phyloP scores from a whole-genome alignment of 2,113 vertebrate genomes.

The Gasterosteus aculeatus region DNA sequence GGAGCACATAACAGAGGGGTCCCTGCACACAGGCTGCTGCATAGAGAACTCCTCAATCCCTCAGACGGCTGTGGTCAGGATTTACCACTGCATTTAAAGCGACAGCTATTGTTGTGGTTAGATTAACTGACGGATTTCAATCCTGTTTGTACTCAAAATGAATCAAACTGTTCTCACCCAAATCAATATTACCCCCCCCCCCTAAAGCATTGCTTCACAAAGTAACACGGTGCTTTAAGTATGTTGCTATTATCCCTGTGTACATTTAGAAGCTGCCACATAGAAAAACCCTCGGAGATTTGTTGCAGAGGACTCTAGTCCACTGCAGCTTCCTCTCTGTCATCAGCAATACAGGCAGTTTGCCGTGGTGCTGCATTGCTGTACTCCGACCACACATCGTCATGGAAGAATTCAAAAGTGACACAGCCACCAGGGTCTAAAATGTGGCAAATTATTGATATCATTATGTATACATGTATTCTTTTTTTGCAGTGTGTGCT shows the following conservation, averaged over 20 bases:
- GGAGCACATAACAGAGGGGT: slow-evolving; percentile 47
- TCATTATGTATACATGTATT: not conserved
- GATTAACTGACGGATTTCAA: slow-evolving; percentile 40
- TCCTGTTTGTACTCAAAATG: slow-evolving; percentile 43
- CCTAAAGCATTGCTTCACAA: slow-evolving; percentile 23
- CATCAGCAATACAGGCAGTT: slow-evolving; percentile 55
- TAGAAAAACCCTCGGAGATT: slow-evolving; percentile 52
- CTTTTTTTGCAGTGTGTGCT: slow-evolving; percentile 17
- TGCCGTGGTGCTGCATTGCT: slow-evolving; percentile 65
- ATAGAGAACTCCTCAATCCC: slow-evolving; percentile 34
- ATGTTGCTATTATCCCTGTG: slow-evolving; percentile 39
- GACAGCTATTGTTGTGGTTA: slow-evolving; percentile 33
- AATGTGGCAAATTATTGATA: slow-evolving; percentile 1
- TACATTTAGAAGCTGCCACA: slow-evolving; percentile 42
- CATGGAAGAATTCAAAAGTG: not conserved
- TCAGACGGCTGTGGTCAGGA: slow-evolving; percentile 32
- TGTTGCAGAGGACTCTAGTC: slow-evolving; percentile 55
- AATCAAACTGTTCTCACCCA: slow-evolving; percentile 32
- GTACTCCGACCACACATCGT: slow-evolving; percentile 27
- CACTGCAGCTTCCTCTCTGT: slow-evolving; percentile 69
- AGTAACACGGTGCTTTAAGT: slow-evolving; percentile 37
- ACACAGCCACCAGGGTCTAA: not conserved
- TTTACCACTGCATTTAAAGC: slow-evolving; percentile 51
- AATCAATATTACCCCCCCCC: slow-evolving; percentile 24
- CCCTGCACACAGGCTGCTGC: slow-evolving; percentile 50